Percentiles rank a stretch among this genome's conserved stretches.
phyloP scores from a whole-genome alignment of 2,113 vertebrate genomes.

The Philantomba maxwellii region DNA sequence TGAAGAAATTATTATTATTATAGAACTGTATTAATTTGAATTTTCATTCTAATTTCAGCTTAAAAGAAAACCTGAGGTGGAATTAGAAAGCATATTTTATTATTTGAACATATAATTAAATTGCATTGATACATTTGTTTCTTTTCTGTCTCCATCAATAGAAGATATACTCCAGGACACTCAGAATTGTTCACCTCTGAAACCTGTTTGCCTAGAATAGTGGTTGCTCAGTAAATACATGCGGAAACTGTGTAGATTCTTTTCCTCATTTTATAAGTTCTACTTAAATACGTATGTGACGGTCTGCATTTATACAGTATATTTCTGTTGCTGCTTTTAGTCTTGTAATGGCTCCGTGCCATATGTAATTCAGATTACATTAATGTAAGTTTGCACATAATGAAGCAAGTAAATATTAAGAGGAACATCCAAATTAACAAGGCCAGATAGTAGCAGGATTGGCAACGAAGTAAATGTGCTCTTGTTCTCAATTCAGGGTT shows the following conservation, averaged over 20 bases:
- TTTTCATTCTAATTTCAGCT: neutral
- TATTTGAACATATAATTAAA: neutral
- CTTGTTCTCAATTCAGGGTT: neutral
- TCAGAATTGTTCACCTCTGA: neutral
- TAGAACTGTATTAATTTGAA: neutral
- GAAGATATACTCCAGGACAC: neutral
- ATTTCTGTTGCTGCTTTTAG: neutral
- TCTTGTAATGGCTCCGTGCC: neutral
- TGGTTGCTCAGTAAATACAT: neutral
- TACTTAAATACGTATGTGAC: neutral
- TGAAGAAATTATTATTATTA: neutral
- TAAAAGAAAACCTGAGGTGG: neutral
- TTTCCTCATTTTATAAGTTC: neutral
- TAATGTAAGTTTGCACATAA: conserved; percentile 25
- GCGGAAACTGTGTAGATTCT: neutral
- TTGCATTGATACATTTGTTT: neutral
- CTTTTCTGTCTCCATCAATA: neutral
- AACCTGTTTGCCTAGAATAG: neutral
- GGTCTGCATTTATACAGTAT: neutral
- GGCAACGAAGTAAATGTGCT: neutral
- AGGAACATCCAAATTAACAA: neutral
- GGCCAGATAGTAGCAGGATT: neutral
- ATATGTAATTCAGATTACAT: neutral
- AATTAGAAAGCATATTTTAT: neutral
- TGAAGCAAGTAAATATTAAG: neutral